Evolutionary conservation across 2,888 invertebrate genomes (phyloP), one percentile per base, ranked within the genome.

Genomic region (Rhopalosiphum nymphaeae): DNA sequence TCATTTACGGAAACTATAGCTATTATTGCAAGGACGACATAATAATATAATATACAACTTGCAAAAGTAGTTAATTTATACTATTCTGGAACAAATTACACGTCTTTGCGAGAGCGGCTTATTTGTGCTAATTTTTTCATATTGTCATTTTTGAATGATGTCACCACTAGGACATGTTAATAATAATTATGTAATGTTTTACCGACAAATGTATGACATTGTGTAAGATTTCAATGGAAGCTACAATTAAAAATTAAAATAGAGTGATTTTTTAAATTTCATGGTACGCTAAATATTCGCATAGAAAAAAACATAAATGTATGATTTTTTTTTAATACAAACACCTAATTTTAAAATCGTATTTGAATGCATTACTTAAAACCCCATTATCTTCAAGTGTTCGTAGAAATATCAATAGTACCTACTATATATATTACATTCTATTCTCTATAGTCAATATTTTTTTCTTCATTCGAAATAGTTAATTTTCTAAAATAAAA

Each of bases 121-220:
- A 88, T 92, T 92, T 92, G 92, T 53, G 88, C 92, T 92, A 92
- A 92, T 92, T 92, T 89, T 89, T 88, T 89, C 92, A 56, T 89
- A 92, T 92, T 92, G 92, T 92, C 67, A 67, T 92, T 92, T 92
- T 92, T 78, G 49, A 87, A 92, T 87, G 53, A 89, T 46, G 86
- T 86, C 85, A 86, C 78, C 42, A 16, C 91, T 49, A 44, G 78
- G 88, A 92, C 88, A 78, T 78, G 92, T 92, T 92, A 92, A 89
- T 92, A 92, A 87, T 49, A 92, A 87, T 87, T 49, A 87, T 57
- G 92, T 87, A 67, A 92, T 87, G 49, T 87, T 92, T 91, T 61
- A 61, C 67, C 67, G 61, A 49, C 57, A 29, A 26, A 87, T 26
- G 49, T 5, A 42, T 26, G 61, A 49, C 86, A 46, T 86, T 49